phyloP scores from a whole-genome alignment of 2,797 vertebrate species.

The Cossypha caffra region DNA sequence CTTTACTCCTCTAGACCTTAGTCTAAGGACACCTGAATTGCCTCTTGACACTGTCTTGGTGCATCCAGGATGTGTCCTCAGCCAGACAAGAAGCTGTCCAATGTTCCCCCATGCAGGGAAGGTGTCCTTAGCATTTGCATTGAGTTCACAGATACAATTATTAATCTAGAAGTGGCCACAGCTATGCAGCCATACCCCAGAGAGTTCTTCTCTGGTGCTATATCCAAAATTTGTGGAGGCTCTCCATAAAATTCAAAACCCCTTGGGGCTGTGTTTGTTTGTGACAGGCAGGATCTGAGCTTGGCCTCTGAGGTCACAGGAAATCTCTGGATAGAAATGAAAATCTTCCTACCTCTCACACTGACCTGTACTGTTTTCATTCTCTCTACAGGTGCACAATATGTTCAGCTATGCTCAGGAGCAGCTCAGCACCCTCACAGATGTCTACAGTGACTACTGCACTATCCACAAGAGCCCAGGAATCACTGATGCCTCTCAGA shows the following conservation, averaged over 20 bases:
- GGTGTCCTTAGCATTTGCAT: background rate
- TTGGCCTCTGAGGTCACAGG: background rate
- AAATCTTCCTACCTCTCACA: background rate
- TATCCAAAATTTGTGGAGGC: background rate
- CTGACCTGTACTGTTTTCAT: background rate
- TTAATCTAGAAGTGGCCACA: background rate
- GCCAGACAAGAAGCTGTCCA: background rate
- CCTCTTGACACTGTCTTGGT: background rate
- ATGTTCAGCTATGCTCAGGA: slow-evolving; percentile 51
- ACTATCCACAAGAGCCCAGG: background rate
- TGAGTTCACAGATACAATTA: background rate
- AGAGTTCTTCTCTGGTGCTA: background rate
- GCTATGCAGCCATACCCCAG: background rate
- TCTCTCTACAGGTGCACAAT: slow-evolving; percentile 11
- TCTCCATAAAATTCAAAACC: background rate
- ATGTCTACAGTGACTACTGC: slow-evolving; percentile 53
- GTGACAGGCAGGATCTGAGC: background rate
- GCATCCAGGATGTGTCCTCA: background rate
- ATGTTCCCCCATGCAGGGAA: background rate
- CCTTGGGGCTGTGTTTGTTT: background rate
- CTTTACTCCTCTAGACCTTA: background rate
- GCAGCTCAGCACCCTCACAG: slow-evolving; percentile 13
- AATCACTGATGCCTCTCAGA: background rate
- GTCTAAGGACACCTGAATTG: background rate
- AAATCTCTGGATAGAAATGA: background rate